phyloP scores from a whole-genome alignment of 2,888 invertebrate species.

The Stenchaetothrips biformis region DNA sequence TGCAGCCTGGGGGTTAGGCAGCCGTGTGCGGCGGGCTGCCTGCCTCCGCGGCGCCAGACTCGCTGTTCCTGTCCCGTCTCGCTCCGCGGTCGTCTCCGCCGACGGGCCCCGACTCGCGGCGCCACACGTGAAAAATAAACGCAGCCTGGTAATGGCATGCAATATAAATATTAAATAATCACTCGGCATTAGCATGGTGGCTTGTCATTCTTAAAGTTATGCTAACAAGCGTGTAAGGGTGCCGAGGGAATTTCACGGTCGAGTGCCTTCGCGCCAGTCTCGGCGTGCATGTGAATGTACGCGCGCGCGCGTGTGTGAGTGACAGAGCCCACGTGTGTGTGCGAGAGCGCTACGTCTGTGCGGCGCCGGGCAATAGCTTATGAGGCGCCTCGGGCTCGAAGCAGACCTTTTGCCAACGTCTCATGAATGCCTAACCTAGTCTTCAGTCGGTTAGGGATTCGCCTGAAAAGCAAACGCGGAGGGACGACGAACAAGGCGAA shows the following conservation, averaged over 20 bases:
- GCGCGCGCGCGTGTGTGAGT: not conserved
- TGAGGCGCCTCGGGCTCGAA: too few species aligned
- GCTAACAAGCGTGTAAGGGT: conserved; percentile 24
- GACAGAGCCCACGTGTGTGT: not conserved
- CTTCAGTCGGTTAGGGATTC: not conserved
- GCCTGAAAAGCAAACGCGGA: too few species aligned
- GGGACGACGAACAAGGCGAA: not conserved
- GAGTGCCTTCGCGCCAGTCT: conserved; percentile 4
- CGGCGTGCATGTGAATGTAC: not conserved
- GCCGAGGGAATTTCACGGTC: conserved; percentile 16
- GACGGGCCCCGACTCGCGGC: too few species aligned
- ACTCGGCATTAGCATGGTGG: conserved; percentile 19
- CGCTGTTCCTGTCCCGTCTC: not conserved
- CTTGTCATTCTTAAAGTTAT: conserved; percentile 24
- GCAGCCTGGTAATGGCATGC: not conserved
- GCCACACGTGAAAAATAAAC: too few species aligned
- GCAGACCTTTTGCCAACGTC: too few species aligned
- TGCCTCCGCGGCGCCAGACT: too few species aligned
- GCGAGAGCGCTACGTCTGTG: not conserved
- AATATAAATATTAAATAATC: conserved; percentile 22
- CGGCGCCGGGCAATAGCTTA: too few species aligned
- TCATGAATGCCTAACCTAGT: not conserved
- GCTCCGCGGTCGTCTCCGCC: not conserved
- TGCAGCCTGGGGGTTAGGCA: too few species aligned
- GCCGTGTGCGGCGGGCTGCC: too few species aligned